Evolutionary conservation across 2,113 vertebrate genomes (phyloP), one percentile per base, ranked within the genome.

Genomic region (Solenodon paradoxus): DNA sequence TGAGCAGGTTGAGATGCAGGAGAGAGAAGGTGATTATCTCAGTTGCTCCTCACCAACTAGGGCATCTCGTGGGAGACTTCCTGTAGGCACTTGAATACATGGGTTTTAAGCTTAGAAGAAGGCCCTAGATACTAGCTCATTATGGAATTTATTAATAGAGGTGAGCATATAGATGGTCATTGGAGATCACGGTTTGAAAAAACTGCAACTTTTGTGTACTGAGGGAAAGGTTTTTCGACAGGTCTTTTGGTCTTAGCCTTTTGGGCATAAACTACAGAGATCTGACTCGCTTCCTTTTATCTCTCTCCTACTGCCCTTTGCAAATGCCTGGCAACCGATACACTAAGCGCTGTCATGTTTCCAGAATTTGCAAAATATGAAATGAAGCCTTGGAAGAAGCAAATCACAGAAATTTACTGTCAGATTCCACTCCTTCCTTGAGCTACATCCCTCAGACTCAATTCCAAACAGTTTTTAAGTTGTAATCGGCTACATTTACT

Each of bases 211-310:
- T 51, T 11, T 49, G 17, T 49, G 16, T 77, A 49, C 30, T 40
- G 28, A 11, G 8, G 84, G 12, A 40, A 7, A 19, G 32, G 16
- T 1, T 7, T 47, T 55, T 66, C 83, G 47, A 47, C 12, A 72
- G 20, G 6, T 35, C 47, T 66, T 77, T 77, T 30, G 17, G 28
- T 51, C 90, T 71, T n/a, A 35, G 6, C 0, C 24, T 71, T 61
- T 45, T 49, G 68, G 72, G 8, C 49, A 74, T 20, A 38, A 69
- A 66, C 64, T 63, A 74, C 71, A 68, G 80, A 95, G 55, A 83
- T 19, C 78, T 80, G 64, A n/a, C 68, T 15, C 45, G 47, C 16
- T 92, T 72, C 61, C 11, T 45, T n/a, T 2, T 1, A 0, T 24
- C 35, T 78, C 51, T 13, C 19, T 47, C 30, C 15, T 22, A 9